phyloP scores from a whole-genome alignment of 1,140 invertebrate species.

The Papilio xuthus region DNA sequence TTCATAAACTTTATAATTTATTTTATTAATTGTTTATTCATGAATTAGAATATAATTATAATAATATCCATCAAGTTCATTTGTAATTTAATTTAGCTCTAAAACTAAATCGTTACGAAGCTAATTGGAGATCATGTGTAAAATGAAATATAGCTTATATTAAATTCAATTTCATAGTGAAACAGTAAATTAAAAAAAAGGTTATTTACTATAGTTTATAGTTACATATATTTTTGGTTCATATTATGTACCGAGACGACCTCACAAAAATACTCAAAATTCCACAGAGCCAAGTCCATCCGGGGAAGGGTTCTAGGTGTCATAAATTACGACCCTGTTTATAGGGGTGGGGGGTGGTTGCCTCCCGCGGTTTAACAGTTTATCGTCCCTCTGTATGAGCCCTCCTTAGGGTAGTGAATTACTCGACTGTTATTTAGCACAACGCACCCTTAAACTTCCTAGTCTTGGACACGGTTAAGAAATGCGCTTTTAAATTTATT shows the following conservation, averaged over 20 bases:
- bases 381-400: conserved; percentile 67
- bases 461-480: conserved; percentile 37
- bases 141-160: neutral
- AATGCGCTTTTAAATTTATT: conserved; percentile 10
- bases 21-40: neutral
- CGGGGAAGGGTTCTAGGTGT: conserved; percentile 69
- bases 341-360: conserved; percentile 54
- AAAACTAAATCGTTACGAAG: no score
- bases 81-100: no score
- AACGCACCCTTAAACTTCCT: conserved; percentile 53
- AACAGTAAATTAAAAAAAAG: neutral
- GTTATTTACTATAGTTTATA: conserved; percentile 38
- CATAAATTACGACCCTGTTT: conserved; percentile 75
- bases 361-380: conserved; percentile 66
- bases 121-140: no score
- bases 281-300: conserved; percentile 49
- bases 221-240: conserved; percentile 48
- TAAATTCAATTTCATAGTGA: neutral
- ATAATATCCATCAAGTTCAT: no score
- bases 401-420: conserved; percentile 61
- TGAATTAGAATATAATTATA: neutral
- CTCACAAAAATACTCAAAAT: conserved; percentile 42
- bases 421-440: conserved; percentile 61
- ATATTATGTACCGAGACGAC: neutral
- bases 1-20: neutral